Evolutionary conservation across 2,888 invertebrate species (phyloP), one percentile per base, ranked within the genome.

Genomic region (Phragmatobia fuliginosa): DNA sequence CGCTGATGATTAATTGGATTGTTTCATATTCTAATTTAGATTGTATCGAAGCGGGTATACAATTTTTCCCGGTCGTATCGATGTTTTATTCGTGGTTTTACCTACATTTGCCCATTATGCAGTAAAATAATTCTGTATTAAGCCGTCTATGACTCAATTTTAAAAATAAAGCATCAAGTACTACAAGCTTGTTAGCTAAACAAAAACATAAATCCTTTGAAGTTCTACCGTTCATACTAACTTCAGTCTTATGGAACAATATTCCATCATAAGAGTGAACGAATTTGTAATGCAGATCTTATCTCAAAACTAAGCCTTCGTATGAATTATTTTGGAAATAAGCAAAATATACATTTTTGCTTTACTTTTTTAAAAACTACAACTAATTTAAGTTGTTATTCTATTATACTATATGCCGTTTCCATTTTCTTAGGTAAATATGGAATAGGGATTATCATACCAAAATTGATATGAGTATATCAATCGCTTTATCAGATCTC

Each of bases 171-270:
- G 38, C 41, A 56, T 41, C 18, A 63, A 62, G 41, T 67, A 45
- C 45, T 67, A 45, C 33, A 68, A 56, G 67, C 62, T 32, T 32
- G 56, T 25, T 38, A 63, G 58, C 58, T 45, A 58, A 18, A 45
- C 11, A 58, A 25, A 68, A 62, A 58, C 41, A 32, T 28, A 33
- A 45, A 33, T 63, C 14, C 68, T 68, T 68, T 68, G 68, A 58
- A 67, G 60, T 52, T 28, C 14, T 56, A 28, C 6, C 16, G 28
- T 6, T 56, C 16, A 16, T 28, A 28, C 11, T 25, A 52, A 11
- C 11, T n/a, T 49, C 10, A 56, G 28, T 56, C 14, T 28, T 56
- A 28, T 28, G 28, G 56, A 14, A 28, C 25, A 11, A 7, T 25
- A 52, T 25, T 52, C 49, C 25, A 25, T 52, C 3, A 52, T 11